Evolutionary conservation across 2,888 invertebrate species (phyloP).

Genomic region (Andrena bucephala): DNA sequence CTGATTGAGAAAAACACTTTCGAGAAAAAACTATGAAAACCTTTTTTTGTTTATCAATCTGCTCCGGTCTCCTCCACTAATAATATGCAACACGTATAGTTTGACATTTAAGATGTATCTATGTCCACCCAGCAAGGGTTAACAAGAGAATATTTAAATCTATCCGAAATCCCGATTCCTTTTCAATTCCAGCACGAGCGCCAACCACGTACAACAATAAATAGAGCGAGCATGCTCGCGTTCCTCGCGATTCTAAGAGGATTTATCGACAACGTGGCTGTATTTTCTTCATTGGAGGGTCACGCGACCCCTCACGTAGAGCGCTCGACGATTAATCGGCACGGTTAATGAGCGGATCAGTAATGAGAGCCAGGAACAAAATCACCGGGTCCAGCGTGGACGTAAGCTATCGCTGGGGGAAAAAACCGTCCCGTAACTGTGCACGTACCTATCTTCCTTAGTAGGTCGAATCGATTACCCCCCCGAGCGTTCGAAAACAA

Average conservation of each 20-base stretch:
- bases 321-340: constrained; percentile 46
- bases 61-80: no score
- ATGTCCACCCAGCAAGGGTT: not conserved
- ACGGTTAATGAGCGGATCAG: constrained; percentile 48
- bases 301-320: constrained; percentile 48
- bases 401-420: not conserved
- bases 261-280: constrained; percentile 21
- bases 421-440: constrained; percentile 26
- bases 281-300: constrained; percentile 20
- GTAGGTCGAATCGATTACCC: constrained; percentile 58
- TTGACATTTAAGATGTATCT: not conserved
- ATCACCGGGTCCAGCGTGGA: constrained; percentile 29
- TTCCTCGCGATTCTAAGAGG: not conserved
- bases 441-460: constrained; percentile 41
- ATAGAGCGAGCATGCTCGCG: not conserved
- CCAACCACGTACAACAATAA: not conserved
- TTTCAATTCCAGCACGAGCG: no score
- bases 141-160: not conserved
- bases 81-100: not conserved
- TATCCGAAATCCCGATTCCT: not conserved
- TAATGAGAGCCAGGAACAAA: constrained; percentile 45
- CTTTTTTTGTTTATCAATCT: no score
- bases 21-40: no score
- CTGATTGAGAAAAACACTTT: no score
- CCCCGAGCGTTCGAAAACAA: constrained; percentile 42